A percentile compares a stretch with the other conserved stretches of the same genome.
Conservation (phyloP, 2,797 vertebrate genomes). For the Glossophaga mutica region DNA sequence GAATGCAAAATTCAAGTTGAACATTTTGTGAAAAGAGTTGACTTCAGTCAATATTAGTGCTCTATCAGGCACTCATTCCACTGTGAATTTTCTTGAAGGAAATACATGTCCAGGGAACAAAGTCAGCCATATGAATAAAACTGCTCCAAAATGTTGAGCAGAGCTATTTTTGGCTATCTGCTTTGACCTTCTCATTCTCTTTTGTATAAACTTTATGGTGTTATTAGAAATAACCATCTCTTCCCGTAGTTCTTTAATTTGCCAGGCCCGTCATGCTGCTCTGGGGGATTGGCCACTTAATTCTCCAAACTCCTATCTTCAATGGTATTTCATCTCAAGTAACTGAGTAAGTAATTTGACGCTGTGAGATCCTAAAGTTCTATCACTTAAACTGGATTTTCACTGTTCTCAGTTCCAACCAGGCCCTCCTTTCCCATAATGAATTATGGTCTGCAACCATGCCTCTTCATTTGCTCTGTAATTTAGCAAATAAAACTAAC, state of each 20-base stretch:
- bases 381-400: slow-evolving; percentile 13
- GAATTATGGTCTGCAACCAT: not conserved
- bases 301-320: not conserved
- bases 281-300: not conserved
- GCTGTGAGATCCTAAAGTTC: not conserved
- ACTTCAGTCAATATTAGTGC: not conserved
- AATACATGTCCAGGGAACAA: not conserved
- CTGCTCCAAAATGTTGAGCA: not conserved
- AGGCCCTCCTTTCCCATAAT: not conserved
- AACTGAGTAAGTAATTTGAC: slow-evolving; percentile 24
- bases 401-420: not conserved
- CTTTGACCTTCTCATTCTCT: slow-evolving; percentile 21
- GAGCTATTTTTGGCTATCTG: not conserved
- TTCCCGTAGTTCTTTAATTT: not conserved
- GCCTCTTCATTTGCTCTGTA: not conserved
- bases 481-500: not conserved
- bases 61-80: not conserved
- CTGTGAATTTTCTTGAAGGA: not conserved
- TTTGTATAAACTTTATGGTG: not conserved
- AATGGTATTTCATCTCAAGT: not conserved
- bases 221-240: not conserved
- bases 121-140: not conserved
- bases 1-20: not conserved
- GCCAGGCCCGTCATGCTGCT: not conserved
- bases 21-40: not conserved